These are phyloP conservation scores for Rhaphigaster nebulosa DNA, from an alignment of 2,888 invertebrate species.

Conservation along the genomic window DNA sequence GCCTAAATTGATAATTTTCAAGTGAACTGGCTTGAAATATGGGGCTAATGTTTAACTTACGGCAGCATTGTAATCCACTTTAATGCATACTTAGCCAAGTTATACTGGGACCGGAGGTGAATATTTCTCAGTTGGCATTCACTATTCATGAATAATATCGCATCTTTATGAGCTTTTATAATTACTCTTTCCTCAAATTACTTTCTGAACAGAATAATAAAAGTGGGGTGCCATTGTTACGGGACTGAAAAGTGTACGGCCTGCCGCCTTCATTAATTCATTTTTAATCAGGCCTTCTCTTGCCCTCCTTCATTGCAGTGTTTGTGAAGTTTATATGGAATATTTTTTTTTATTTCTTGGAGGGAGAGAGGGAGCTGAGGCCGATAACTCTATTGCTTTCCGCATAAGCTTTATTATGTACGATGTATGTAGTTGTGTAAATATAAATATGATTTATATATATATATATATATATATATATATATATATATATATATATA, in stretches of 20 bases:
- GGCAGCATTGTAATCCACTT: background rate
- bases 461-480: no score
- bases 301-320: background rate
- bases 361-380: no score
- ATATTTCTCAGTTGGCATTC: background rate
- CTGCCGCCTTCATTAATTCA: background rate
- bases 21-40: background rate
- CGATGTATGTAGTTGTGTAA: no score
- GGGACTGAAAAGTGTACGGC: background rate
- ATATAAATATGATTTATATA: no score
- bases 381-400: background rate
- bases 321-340: background rate
- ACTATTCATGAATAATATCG: background rate
- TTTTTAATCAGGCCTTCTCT: background rate
- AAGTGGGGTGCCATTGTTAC: background rate
- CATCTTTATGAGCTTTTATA: background rate
- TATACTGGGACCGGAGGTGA: background rate
- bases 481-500: no score
- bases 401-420: no score
- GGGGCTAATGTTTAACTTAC: background rate
- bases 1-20: background rate
- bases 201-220: background rate
- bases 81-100: conserved; percentile 13
- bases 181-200: conserved; percentile 24
- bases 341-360: background rate